A percentile compares a stretch with the other conserved stretches of the same genome.
These are phyloP conservation scores for Antennarius striatus DNA, from an alignment of 2,113 vertebrate species.

Conservation along the genomic window DNA sequence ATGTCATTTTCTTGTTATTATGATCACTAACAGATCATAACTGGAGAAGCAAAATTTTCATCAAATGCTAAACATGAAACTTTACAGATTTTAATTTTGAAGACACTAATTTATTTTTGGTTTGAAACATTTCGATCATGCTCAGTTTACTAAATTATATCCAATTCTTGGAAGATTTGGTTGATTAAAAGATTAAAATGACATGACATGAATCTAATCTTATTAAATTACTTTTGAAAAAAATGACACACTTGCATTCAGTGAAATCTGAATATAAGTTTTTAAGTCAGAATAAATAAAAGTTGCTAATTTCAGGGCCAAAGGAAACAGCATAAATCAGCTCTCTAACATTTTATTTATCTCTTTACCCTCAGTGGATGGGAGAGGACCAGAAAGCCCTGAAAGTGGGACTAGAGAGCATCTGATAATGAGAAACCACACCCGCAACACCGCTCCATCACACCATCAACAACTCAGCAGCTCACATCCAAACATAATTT, in stretches of 20 bases:
- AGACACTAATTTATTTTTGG: background rate
- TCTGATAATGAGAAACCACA: constrained; percentile 66
- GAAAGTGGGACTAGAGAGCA: constrained; percentile 69
- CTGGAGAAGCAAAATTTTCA: background rate
- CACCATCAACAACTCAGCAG: constrained; percentile 55
- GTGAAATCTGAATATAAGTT: background rate
- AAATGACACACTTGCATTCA: background rate
- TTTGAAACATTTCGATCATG: background rate
- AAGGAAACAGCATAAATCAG: too few species aligned
- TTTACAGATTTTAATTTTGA: background rate
- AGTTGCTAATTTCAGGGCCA: too few species aligned
- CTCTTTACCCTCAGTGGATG: background rate
- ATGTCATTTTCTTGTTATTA: too few species aligned
- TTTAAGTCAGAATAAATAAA: background rate
- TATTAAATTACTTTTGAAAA: background rate
- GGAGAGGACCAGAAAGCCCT: background rate
- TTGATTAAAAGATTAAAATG: too few species aligned
- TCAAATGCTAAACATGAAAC: background rate
- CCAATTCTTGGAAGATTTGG: background rate
- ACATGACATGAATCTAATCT: background rate
- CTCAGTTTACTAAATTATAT: background rate
- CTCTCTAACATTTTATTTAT: background rate
- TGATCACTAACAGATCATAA: background rate
- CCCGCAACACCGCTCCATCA: constrained; percentile 66
- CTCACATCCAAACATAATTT: constrained; percentile 29